These are phyloP conservation scores for Mesocricetus auratus DNA, from an alignment of 2,113 vertebrate genomes.

Conservation along the genomic window DNA sequence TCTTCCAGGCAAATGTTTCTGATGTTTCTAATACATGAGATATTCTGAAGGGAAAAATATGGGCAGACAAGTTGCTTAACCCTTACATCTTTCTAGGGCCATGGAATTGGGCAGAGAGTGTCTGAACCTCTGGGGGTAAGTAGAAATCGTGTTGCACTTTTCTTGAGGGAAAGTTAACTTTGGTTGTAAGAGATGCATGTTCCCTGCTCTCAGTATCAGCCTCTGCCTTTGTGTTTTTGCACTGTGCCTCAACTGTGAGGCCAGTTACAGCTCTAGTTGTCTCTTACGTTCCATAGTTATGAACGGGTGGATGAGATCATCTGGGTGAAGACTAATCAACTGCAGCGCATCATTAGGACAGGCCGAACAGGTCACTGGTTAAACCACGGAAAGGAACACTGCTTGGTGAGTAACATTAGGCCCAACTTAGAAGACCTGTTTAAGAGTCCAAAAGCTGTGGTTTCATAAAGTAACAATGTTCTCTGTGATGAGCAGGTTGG, in stretches of 20 bases:
- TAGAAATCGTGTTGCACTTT: conserved; percentile 34
- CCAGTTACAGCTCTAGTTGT: conserved; percentile 18
- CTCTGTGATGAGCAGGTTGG: conserved; percentile 89
- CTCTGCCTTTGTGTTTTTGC: background rate
- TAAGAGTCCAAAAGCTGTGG: background rate
- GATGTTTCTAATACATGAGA: background rate
- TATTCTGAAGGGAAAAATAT: background rate
- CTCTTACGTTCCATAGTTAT: conserved; percentile 84
- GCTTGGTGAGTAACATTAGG: conserved; percentile 87
- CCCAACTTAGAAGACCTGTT: background rate
- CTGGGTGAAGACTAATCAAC: conserved; percentile 97
- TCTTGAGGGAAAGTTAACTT: background rate
- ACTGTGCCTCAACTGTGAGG: background rate
- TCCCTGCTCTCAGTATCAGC: background rate
- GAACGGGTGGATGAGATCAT: conserved; percentile 96
- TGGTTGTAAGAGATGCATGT: background rate
- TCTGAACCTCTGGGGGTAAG: conserved; percentile 95
- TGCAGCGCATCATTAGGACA: conserved; percentile 95
- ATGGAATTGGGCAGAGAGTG: conserved; percentile 97
- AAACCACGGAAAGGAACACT: conserved; percentile 97
- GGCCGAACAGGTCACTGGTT: conserved; percentile 95
- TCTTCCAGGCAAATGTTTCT: conserved; percentile 48
- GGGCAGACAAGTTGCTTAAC: background rate
- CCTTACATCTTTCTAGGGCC: conserved; percentile 86
- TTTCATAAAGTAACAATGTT: conserved; percentile 32